Percentiles rank a stretch among this genome's conserved stretches.
Evolutionary conservation across 2,113 vertebrate genomes (phyloP).

Genomic region (Cercocebus atys): DNA sequence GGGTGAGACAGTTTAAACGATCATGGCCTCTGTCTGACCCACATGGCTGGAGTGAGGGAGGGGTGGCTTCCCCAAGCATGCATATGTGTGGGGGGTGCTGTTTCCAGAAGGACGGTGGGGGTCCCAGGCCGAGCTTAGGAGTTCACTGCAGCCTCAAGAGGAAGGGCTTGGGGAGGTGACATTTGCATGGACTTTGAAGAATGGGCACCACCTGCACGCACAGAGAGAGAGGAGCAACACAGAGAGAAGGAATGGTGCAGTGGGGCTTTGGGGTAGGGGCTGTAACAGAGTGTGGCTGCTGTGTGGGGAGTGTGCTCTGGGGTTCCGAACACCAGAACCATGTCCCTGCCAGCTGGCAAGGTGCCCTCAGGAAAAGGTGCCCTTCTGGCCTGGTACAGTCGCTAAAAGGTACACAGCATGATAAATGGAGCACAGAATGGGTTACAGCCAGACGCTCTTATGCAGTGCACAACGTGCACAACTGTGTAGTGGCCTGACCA

Average conservation of each 20-base stretch:
- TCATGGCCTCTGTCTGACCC: background rate
- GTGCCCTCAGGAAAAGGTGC: background rate
- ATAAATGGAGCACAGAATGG: accelerated
- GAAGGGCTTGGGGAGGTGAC: background rate
- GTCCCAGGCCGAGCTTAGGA: background rate
- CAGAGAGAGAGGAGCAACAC: too few relatives aligned
- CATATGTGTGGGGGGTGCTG: background rate
- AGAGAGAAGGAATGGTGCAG: background rate
- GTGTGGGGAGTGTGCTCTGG: accelerated
- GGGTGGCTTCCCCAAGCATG: accelerated
- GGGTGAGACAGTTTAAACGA: background rate
- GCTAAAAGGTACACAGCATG: background rate
- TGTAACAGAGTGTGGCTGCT: background rate
- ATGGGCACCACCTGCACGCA: accelerated
- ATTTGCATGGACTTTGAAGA: background rate
- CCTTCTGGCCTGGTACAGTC: background rate
- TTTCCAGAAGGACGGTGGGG: background rate
- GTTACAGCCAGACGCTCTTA: background rate
- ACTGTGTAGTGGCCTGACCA: background rate
- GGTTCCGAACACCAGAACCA: background rate
- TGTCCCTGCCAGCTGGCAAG: background rate
- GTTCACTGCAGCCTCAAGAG: background rate
- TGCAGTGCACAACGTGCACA: accelerated
- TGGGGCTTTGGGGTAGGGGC: accelerated
- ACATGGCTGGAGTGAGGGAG: background rate